Conservation (phyloP, 2,888 invertebrate genomes). For the Sussaba pulchella region DNA sequence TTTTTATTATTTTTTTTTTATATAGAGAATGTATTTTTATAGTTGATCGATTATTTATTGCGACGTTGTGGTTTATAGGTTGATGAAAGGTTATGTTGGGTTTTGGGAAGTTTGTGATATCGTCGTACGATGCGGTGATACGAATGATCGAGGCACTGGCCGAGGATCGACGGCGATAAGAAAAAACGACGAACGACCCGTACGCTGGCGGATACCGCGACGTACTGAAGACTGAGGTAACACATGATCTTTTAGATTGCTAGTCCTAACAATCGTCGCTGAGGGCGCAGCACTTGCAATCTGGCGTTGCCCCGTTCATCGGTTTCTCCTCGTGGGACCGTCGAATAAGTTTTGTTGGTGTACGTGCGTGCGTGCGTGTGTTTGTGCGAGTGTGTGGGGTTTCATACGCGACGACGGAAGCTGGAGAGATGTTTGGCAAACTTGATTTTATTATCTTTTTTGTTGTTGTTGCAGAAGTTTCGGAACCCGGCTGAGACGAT, state of each 20-base stretch:
- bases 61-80: not conserved
- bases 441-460: not conserved
- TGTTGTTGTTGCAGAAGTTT: not conserved
- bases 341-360: no score
- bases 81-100: not conserved
- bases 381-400: not conserved
- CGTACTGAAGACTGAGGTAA: slow-evolving; percentile 69
- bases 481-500: not conserved
- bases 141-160: slow-evolving; percentile 31
- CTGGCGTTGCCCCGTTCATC: not conserved
- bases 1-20: slow-evolving; percentile 3
- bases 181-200: slow-evolving; percentile 18
- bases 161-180: slow-evolving; percentile 32
- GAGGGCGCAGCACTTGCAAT: slow-evolving; percentile 72
- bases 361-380: not conserved
- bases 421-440: not conserved
- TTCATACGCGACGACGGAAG: not conserved
- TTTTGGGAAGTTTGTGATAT: not conserved
- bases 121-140: slow-evolving; percentile 16
- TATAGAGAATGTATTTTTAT: not conserved
- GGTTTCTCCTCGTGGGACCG: not conserved
- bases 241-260: slow-evolving; percentile 68
- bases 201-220: slow-evolving; percentile 66
- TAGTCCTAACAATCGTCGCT: slow-evolving; percentile 68
- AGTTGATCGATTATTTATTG: not conserved